A percentile compares a stretch with the other conserved stretches of the same genome.
Evolutionary conservation across 2,797 vertebrate species (phyloP).

Genomic region (Lithobates pipiens): DNA sequence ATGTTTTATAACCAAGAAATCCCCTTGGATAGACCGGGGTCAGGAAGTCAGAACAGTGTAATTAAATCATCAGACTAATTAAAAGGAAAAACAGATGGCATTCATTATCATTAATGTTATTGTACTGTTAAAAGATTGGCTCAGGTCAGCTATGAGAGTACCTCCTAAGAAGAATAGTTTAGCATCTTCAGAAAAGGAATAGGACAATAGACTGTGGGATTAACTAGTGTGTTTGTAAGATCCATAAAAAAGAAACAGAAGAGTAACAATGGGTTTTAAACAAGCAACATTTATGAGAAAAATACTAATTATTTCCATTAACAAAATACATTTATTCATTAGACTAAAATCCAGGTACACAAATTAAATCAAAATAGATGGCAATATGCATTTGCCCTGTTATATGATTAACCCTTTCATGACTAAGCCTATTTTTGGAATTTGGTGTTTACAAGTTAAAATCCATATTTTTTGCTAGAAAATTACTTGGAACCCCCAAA

Average conservation of each 20-base stretch:
- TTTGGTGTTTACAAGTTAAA: too few relatives aligned
- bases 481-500: too few relatives aligned
- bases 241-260: background rate
- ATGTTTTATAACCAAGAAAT: background rate
- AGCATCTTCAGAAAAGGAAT: background rate
- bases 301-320: too few relatives aligned
- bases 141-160: slow-evolving; percentile 15
- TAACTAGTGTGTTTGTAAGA: background rate
- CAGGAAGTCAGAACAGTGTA: slow-evolving; percentile 16
- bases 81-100: slow-evolving; percentile 24
- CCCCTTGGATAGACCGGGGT: slow-evolving; percentile 4
- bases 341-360: too few relatives aligned
- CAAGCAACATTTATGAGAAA: background rate
- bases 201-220: background rate
- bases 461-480: too few relatives aligned
- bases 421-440: too few relatives aligned
- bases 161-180: background rate
- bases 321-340: too few relatives aligned
- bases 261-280: background rate
- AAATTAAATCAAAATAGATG: too few relatives aligned
- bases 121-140: background rate
- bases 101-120: slow-evolving; percentile 6
- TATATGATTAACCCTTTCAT: too few relatives aligned
- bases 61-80: slow-evolving; percentile 44
- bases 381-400: too few relatives aligned